Percentiles rank a stretch among this genome's conserved stretches.
These are phyloP conservation scores for Cryptomyrus ogoouensis DNA, from an alignment of 2,113 vertebrate genomes.

Conservation along the genomic window DNA sequence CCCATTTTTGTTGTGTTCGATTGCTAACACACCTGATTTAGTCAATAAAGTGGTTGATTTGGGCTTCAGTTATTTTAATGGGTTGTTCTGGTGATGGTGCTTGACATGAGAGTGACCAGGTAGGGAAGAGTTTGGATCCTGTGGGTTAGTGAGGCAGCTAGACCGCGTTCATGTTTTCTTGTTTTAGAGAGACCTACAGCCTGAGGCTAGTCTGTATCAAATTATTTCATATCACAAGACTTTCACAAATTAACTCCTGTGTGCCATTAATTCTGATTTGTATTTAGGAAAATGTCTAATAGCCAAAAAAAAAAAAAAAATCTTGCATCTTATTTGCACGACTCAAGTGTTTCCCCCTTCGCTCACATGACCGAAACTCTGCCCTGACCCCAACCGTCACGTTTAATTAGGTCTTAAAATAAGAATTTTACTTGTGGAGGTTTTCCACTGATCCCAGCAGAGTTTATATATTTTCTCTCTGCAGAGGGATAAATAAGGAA, in stretches of 20 bases:
- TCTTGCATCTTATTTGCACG: not conserved
- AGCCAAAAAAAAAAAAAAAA: not conserved
- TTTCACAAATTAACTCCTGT: not conserved
- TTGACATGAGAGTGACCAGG: not conserved
- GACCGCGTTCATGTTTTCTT: not conserved
- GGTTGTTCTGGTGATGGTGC: not conserved
- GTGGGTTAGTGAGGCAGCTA: not conserved
- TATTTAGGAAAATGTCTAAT: not conserved
- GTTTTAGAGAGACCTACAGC: not conserved
- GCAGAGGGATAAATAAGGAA: constrained; percentile 47
- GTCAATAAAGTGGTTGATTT: not conserved
- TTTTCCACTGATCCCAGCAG: not conserved
- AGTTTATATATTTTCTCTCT: constrained; percentile 57
- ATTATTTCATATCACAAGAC: not conserved
- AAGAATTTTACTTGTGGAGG: not conserved
- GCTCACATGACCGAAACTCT: not conserved
- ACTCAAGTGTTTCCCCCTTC: not conserved
- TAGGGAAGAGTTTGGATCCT: not conserved
- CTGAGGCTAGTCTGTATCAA: not conserved
- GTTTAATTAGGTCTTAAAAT: not conserved
- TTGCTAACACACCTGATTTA: not conserved
- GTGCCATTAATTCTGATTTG: not conserved
- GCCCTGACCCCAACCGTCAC: not conserved
- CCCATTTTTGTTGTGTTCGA: not conserved
- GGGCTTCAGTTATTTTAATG: not conserved